Evolutionary conservation across 2,113 vertebrate genomes (phyloP), one percentile per base, ranked within the genome.

Genomic region (Macquaria australasica): DNA sequence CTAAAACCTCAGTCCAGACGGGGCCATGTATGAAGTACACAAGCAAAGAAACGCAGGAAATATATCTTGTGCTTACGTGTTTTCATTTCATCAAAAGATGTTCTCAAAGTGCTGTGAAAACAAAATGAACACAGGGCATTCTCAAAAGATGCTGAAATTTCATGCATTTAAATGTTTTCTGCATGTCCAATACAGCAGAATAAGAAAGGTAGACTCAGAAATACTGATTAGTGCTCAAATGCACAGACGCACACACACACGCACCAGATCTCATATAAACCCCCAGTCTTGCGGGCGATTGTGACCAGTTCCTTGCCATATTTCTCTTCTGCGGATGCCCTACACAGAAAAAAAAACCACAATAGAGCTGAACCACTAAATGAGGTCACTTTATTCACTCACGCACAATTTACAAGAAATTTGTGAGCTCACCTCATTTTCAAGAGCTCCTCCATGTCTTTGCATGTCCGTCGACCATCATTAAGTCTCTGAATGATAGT

Each of bases 301-400:
- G 97, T 95, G 25, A 99, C 83, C 83, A 99, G 88, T 78, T 99
- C 98, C 73, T 98, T 99, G 41, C 98, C 98, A 0, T 99, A 99
- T 76, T 96, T 96, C 79, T 99, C 98, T 88, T 99, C 98, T 1
- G 97, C 97, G 41, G 96, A 95, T 21, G 98, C 97, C 92, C 98
- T 99, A 86, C 3, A 50, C 20, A 2, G 10, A 83, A 16, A 39
- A 83, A 16, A 39, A 53, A 75, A 82, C 21, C 50, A 68, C 23
- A n/a, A 12, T 8, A 25, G 4, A 71, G 41, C 6, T 71, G 1
- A 77, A 4, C 45, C 15, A 73, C 37, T 20, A 3, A 31, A 15
- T 21, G 4, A 23, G 2, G 0, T 34, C 12, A 31, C 2, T 21
- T 50, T 16, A 18, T 11, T 37, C 0, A 45, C 23, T 21, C 23